Base-by-base conservation (phyloP, 2,113 vertebrate genomes). In the Probosciger aterrimus region DNA sequence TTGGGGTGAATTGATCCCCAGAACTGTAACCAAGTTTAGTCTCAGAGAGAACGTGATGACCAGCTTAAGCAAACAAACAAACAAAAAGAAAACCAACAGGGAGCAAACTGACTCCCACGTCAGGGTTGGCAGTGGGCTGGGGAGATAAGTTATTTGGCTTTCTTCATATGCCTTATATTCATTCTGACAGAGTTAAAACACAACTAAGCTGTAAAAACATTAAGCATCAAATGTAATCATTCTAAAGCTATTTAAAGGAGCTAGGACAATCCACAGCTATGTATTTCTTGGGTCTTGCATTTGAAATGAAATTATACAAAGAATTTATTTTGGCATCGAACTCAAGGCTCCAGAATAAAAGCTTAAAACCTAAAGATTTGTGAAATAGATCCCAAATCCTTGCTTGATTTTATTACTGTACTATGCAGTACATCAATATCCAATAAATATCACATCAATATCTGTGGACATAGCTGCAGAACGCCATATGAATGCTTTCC, bases 121-220 rank as follows among this genome's bases (percentile, higher is more conserved):
- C 11, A 6, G 15, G 17, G 9, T 14, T 88, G 53, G 59, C 31
- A 80, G 7, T 1, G 1, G 20, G 30, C 30, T 74, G 35, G 35
- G 35, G 31, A 75, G 49, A 39, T 17, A 79, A 79, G 22, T 73
- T 90, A 44, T 27, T 77, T 93, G 86, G 39, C 80, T 69, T 78
- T 89, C 62, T 76, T 91, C 52, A 16, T 10, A 15, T 37, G 62
- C 18, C 37, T 31, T 76, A 19, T 33, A 89, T 41, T 85, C 31
- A 82, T 33, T 85, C 52, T 64, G 10, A 62, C 70, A 73, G 57
- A 74, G 14, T 80, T 80, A 74, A 84, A 94, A 86, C 76, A 93
- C 41, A 75, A 55, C 67, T 91, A 86, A 93, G 73, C 75, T 96
- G 86, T 91, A 84, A 93, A 82, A 93, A 93, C 67, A 94, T 77